Evolutionary conservation across 2,888 invertebrate species (phyloP).

Genomic region (Achlya flavicornis): DNA sequence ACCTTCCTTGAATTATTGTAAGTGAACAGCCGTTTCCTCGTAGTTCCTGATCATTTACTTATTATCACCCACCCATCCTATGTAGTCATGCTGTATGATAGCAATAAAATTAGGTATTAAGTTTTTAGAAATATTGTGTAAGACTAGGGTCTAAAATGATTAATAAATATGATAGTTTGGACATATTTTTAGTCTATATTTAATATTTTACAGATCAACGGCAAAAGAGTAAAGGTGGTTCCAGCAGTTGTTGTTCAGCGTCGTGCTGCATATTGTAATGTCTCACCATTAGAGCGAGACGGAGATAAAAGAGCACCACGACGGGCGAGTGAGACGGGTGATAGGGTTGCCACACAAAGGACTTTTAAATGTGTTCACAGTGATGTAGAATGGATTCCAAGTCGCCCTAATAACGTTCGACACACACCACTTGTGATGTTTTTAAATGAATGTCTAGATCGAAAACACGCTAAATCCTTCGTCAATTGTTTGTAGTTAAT

Average conservation of each 20-base stretch:
- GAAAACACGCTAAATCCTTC: constrained; percentile 39
- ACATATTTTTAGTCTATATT: constrained; percentile 18
- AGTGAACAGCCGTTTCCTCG: constrained; percentile 29
- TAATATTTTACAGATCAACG: constrained; percentile 91
- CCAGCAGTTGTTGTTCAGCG: constrained; percentile 97
- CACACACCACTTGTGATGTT: constrained; percentile 61
- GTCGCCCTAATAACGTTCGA: constrained; percentile 41
- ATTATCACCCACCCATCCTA: neutral
- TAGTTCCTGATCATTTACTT: neutral
- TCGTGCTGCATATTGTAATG: constrained; percentile 97
- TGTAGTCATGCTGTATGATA: neutral
- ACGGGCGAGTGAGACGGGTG: constrained; percentile 56
- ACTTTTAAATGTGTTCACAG: constrained; percentile 71
- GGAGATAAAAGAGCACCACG: constrained; percentile 48
- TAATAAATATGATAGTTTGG: no score
- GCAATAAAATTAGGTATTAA: neutral
- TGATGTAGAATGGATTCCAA: constrained; percentile 63
- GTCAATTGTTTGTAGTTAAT: constrained; percentile 42
- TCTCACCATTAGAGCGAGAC: constrained; percentile 44
- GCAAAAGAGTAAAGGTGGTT: constrained; percentile 97
- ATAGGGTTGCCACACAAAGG: constrained; percentile 55
- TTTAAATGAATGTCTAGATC: constrained; percentile 52
- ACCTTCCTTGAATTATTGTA: constrained; percentile 45
- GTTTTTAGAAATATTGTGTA: neutral
- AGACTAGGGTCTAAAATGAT: no score